phyloP scores from a whole-genome alignment of 2,113 vertebrate genomes.

The Toxotes jaculatrix region DNA sequence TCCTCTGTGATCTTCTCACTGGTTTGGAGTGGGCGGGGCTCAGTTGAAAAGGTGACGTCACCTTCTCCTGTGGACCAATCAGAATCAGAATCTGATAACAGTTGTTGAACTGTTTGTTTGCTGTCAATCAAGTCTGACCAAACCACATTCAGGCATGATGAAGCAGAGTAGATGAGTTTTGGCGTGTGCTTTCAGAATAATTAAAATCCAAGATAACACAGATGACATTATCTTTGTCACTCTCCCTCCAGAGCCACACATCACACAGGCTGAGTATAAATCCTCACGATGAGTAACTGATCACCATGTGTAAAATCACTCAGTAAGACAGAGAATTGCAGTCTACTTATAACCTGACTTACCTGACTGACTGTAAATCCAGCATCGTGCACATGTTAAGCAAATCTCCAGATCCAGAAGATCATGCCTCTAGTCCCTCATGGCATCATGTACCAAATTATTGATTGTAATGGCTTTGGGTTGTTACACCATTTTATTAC shows the following conservation, averaged over 20 bases:
- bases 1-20: neutral
- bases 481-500: neutral
- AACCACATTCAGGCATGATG: neutral
- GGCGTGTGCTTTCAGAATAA: too few species aligned
- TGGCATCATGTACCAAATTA: neutral
- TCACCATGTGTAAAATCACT: neutral
- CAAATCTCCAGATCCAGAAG: neutral
- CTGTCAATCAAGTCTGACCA: neutral
- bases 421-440: neutral
- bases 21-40: neutral
- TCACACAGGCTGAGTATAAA: neutral
- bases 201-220: neutral
- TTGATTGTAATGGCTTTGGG: slow-evolving; percentile 2
- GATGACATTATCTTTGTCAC: neutral
- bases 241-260: neutral
- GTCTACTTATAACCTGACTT: too few species aligned
- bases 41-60: neutral
- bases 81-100: neutral
- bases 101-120: neutral
- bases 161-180: too few species aligned
- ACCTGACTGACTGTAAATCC: neutral
- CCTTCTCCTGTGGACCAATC: neutral
- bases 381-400: neutral
- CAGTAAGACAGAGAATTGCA: neutral
- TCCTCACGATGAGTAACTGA: too few species aligned